These are phyloP conservation scores for Dysmachus trigonus DNA, from an alignment of 2,888 invertebrate genomes.

Conservation along the genomic window DNA sequence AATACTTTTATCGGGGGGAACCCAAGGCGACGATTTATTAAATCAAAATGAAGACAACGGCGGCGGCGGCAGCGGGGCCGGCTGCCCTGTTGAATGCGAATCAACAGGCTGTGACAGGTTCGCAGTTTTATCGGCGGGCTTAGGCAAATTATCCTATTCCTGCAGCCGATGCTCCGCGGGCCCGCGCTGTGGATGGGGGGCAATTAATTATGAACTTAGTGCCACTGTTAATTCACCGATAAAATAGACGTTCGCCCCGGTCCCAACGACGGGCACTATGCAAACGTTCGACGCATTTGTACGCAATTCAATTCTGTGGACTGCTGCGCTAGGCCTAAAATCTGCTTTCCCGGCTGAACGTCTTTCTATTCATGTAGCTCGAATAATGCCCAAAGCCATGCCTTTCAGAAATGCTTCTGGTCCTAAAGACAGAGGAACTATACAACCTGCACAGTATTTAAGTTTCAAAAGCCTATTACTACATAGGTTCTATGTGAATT, in stretches of 20 bases:
- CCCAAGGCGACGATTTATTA: constrained; percentile 44
- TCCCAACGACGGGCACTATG: background rate
- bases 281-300: background rate
- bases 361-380: background rate
- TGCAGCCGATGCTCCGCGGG: constrained; percentile 6
- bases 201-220: constrained; percentile 48
- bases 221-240: constrained; percentile 41
- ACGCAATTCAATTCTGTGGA: background rate
- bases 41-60: constrained; percentile 45
- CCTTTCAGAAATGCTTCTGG: background rate
- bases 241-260: constrained; percentile 37
- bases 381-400: background rate
- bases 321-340: background rate
- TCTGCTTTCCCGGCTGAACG: background rate
- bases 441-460: background rate
- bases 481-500: no score
- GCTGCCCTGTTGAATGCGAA: constrained; percentile 45
- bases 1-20: constrained; percentile 28
- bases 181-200: constrained; percentile 8
- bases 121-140: background rate
- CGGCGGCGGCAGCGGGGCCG: background rate
- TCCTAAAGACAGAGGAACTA: background rate
- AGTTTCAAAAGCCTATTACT: no score
- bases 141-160: constrained; percentile 22
- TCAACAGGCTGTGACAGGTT: constrained; percentile 42